Conservation (phyloP, 2,113 vertebrate species). For the Callaeas wilsoni region DNA sequence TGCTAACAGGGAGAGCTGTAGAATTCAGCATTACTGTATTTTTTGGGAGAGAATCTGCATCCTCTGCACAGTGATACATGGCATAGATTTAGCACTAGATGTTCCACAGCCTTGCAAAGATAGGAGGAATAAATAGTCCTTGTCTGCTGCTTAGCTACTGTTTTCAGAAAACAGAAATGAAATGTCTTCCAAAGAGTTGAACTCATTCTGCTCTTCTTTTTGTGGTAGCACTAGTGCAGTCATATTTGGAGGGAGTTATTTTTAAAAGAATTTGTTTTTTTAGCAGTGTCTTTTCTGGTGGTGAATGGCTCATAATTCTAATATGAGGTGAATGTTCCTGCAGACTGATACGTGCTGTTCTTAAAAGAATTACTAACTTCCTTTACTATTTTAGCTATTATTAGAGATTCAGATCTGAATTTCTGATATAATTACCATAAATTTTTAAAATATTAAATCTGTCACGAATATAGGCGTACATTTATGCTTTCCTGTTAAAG, state of each 20-base stretch:
- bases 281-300: background rate
- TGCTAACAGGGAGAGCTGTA: background rate
- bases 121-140: background rate
- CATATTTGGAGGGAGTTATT: background rate
- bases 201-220: background rate
- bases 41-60: background rate
- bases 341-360: background rate
- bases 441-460: background rate
- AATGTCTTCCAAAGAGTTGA: background rate
- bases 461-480: accelerated
- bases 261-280: background rate
- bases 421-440: background rate
- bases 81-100: background rate
- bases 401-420: background rate
- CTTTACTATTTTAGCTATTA: background rate
- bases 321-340: background rate
- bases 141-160: conserved; percentile 26
- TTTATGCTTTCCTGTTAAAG: background rate
- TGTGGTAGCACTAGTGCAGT: background rate
- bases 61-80: background rate
- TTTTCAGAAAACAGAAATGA: conserved; percentile 34
- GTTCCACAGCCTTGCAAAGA: background rate
- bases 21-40: background rate
- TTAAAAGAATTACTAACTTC: background rate
- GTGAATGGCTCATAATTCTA: background rate